These are phyloP conservation scores for Phortica magna DNA, from an alignment of 2,888 invertebrate species.

Conservation along the genomic window DNA sequence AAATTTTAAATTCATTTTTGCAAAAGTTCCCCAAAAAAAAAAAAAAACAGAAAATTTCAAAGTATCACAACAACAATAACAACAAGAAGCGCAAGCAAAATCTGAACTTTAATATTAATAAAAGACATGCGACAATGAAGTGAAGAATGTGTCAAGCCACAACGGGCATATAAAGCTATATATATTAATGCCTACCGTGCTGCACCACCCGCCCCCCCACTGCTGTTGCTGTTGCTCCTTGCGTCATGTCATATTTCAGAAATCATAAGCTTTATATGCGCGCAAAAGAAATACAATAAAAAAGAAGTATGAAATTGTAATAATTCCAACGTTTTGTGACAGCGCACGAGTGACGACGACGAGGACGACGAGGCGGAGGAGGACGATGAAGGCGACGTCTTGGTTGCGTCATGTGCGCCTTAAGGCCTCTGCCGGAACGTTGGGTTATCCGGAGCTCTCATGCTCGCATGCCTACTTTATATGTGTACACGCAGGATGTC, in stretches of 20 bases:
- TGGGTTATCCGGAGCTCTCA: neutral
- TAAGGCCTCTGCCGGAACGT: constrained; percentile 50
- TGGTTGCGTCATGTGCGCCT: constrained; percentile 51
- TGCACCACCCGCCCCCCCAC: constrained; percentile 37
- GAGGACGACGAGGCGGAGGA: neutral
- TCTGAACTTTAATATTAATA: constrained; percentile 43
- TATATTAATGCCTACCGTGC: constrained; percentile 30
- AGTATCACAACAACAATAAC: constrained; percentile 1
- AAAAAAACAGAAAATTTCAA: neutral
- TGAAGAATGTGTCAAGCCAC: neutral
- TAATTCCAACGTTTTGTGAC: constrained; percentile 59
- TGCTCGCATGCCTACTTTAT: constrained; percentile 66
- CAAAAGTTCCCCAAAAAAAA: neutral
- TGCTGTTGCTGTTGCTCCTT: neutral
- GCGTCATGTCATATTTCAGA: constrained; percentile 71
- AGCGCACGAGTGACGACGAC: neutral
- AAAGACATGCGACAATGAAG: constrained; percentile 12
- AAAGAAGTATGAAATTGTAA: constrained; percentile 75
- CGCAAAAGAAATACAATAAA: constrained; percentile 58
- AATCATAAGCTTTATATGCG: constrained; percentile 71
- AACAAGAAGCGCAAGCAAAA: constrained; percentile 6
- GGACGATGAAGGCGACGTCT: constrained; percentile 51
- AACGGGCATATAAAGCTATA: neutral
- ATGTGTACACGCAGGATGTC: constrained; percentile 73
- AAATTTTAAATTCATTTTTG: constrained; percentile 38